Evolutionary conservation across 2,113 vertebrate species (phyloP).

Genomic region (Monarcha castaneiventris): DNA sequence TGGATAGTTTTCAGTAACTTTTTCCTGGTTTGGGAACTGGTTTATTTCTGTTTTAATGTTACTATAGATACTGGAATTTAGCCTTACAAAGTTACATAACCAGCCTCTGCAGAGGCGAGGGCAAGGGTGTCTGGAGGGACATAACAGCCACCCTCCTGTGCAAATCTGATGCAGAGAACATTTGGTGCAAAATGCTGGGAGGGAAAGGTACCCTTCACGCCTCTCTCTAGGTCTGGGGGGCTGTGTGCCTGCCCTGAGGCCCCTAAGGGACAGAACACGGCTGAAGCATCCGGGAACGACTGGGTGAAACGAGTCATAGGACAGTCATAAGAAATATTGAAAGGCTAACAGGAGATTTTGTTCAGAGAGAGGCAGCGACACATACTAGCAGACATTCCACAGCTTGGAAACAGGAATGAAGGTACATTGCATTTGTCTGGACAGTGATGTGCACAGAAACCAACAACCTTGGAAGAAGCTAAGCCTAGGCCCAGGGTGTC

Average conservation of each 20-base stretch:
- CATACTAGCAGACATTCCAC: not conserved
- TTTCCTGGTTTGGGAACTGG: conserved; percentile 41
- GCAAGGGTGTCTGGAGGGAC: not conserved
- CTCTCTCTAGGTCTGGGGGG: not conserved
- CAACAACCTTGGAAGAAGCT: not conserved
- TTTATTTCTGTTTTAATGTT: conserved; percentile 59
- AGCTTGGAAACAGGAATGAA: not conserved
- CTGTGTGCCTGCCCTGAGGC: not conserved
- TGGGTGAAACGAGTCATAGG: not conserved
- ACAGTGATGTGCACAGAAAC: not conserved
- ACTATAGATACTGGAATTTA: conserved; percentile 56
- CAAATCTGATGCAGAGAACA: not conserved
- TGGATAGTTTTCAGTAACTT: conserved; percentile 45
- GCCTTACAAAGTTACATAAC: conserved; percentile 10
- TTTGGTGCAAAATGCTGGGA: rapidly evolving
- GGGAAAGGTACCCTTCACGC: not conserved
- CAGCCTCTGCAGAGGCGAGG: not conserved
- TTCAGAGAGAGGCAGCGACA: not conserved
- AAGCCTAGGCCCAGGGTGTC: not conserved
- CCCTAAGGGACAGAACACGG: not conserved
- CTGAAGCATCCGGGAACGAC: not conserved
- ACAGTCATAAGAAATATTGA: not conserved
- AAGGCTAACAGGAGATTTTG: not conserved
- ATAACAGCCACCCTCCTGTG: not conserved
- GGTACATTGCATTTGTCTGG: not conserved